A percentile compares a stretch with the other conserved stretches of the same genome.
Conservation (phyloP, 2,888 invertebrate genomes). For the Sphaeridia pumilis region DNA sequence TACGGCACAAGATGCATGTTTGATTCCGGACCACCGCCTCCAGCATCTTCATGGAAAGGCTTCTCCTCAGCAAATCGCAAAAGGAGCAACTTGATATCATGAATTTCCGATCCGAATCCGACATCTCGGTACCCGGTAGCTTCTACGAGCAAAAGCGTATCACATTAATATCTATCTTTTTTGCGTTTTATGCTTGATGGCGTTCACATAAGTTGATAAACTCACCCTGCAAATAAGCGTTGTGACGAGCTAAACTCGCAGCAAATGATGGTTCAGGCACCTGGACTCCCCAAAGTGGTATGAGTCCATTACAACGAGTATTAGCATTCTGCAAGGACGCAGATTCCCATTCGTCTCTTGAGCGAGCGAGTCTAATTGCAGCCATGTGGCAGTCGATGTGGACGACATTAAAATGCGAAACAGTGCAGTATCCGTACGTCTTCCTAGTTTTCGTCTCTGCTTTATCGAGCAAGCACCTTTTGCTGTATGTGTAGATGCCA, state of each 20-base stretch:
- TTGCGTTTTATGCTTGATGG: too few species aligned
- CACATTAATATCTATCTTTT: too few species aligned
- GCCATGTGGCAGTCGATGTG: slow-evolving; percentile 98
- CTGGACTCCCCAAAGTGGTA: slow-evolving; percentile 93
- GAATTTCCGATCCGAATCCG: slow-evolving; percentile 68
- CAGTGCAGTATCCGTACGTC: slow-evolving; percentile 64
- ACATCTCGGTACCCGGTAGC: slow-evolving; percentile 49
- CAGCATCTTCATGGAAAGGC: slow-evolving; percentile 94
- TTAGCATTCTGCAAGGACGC: slow-evolving; percentile 96
- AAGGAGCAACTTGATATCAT: slow-evolving; percentile 82
- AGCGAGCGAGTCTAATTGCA: slow-evolving; percentile 62
- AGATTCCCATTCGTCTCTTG: slow-evolving; percentile 93
- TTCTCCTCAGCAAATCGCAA: slow-evolving; percentile 83
- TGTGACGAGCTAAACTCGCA: slow-evolving; percentile 82
- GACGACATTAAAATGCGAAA: slow-evolving; percentile 95
- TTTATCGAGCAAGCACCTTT: slow-evolving; percentile 86
- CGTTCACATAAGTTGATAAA: too few species aligned
- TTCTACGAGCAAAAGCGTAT: too few species aligned
- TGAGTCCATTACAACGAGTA: slow-evolving; percentile 89
- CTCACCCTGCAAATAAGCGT: slow-evolving; percentile 61
- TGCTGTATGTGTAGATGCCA: slow-evolving; percentile 93
- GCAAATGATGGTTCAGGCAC: slow-evolving; percentile 88
- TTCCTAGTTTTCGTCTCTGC: slow-evolving; percentile 79
- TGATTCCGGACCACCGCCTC: slow-evolving; percentile 91
- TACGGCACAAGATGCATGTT: slow-evolving; percentile 96